Conservation (phyloP, 2,797 vertebrate species). For the Lutjanus campechanus region DNA sequence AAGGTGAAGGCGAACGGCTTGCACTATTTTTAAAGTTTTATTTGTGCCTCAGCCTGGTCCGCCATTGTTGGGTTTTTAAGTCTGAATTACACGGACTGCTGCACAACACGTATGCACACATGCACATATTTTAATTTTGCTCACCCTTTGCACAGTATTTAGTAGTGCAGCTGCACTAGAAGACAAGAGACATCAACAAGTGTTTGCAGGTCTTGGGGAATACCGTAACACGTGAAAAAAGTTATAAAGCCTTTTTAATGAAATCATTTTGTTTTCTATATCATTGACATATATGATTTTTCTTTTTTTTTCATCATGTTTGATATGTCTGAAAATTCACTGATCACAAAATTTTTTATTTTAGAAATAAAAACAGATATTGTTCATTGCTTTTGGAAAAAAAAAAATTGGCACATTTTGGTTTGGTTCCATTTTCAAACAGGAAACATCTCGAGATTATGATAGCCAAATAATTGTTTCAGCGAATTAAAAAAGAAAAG, state of each 20-base stretch:
- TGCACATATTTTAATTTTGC: background rate
- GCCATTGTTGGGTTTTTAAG: background rate
- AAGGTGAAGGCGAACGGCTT: conserved; percentile 10
- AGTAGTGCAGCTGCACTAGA: background rate
- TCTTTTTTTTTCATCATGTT: no score
- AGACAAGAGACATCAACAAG: background rate
- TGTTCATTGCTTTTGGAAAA: no score
- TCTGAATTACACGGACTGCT: background rate
- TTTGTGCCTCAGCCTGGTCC: background rate
- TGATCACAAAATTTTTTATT: no score
- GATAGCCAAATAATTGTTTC: no score
- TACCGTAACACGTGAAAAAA: background rate
- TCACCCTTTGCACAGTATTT: background rate
- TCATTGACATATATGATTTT: no score
- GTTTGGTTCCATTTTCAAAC: no score
- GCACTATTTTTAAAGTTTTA: background rate
- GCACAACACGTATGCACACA: background rate
- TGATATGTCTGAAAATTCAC: no score
- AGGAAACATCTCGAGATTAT: no score
- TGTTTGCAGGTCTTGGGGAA: background rate
- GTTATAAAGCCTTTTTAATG: background rate
- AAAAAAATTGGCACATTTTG: no score
- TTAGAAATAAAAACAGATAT: no score
- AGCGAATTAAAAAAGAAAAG: no score
- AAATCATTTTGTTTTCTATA: no score